These are phyloP conservation scores for Heterodera carotae DNA, from an alignment of 1,140 invertebrate species.

Conservation along the genomic window DNA sequence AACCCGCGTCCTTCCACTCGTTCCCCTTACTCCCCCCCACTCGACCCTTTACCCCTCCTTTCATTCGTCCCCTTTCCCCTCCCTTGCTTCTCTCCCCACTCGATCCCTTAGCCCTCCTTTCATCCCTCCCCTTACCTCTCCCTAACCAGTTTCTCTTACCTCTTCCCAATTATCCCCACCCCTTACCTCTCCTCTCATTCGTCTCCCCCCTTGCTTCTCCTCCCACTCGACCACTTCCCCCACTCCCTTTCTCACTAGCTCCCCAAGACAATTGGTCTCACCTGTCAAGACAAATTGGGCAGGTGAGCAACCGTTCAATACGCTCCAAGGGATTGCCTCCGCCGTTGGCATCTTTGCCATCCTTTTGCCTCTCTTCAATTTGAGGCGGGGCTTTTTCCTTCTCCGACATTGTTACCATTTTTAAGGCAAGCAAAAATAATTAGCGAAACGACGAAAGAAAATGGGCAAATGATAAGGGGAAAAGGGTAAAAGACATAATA, in stretches of 20 bases:
- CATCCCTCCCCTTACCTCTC: too few relatives aligned
- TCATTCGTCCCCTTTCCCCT: not conserved
- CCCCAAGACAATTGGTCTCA: slow-evolving; percentile 67
- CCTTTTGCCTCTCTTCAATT: not conserved
- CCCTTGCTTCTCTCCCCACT: not conserved
- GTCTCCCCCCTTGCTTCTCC: too few relatives aligned
- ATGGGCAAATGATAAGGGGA: not conserved
- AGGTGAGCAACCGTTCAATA: slow-evolving; percentile 94
- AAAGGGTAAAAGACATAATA: not conserved
- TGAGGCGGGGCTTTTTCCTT: not conserved
- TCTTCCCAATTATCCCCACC: too few relatives aligned
- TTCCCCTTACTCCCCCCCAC: not conserved
- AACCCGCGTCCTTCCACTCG: too few relatives aligned
- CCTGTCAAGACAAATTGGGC: slow-evolving; percentile 94
- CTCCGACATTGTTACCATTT: not conserved
- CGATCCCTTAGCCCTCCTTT: too few relatives aligned
- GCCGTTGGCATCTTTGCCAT: not conserved
- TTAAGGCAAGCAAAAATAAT: not conserved
- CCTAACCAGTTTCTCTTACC: too few relatives aligned
- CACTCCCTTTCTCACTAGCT: not conserved
- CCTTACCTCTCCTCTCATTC: too few relatives aligned
- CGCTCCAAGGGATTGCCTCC: slow-evolving; percentile 68
- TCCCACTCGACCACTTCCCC: not conserved
- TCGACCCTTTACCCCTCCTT: not conserved
- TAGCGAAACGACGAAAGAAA: not conserved